Base-by-base conservation (phyloP, 2,888 invertebrate species). In the Masnerella sp. region DNA sequence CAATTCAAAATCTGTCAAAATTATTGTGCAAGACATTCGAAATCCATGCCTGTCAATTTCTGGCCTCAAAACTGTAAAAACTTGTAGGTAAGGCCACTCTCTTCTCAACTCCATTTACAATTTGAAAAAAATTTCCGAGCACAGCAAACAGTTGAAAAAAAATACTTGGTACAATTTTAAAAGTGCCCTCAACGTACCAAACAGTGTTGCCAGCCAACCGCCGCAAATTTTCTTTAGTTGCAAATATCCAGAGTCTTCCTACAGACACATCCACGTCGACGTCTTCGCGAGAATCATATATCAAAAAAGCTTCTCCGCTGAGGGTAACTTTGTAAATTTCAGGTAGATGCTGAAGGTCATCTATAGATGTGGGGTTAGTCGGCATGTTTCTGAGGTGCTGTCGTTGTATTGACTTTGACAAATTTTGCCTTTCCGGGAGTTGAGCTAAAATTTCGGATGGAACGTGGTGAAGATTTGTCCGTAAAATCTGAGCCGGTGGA, bases 1-100 rank as follows among this genome's bases (percentile, higher is more conserved):
- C 2, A 43, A 8, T 22, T 43, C 43, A 43, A 43, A 49, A 17
- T 49, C 49, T 2, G 25, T 22, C 49, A 49, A 30, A 4, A 49
- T 28, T 4, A 17, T 49, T 8, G 32, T 32, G n/a, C 5, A n/a
- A 9, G 32, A 32, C 32, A 32, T 2, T 2, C 32, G 32, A 9
- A 32, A 32, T 5, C 8, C 32, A 32, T 32, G 32, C 5, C 32
- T 5, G n/a, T 32, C 32, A 32, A 5, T 7, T n/a, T n/a, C n/a
- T n/a, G n/a, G n/a, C n/a, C n/a, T n/a, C n/a, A n/a, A n/a, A n/a
- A n/a, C n/a, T n/a, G n/a, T n/a, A n/a, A n/a, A n/a, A n/a, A n/a
- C n/a, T n/a, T n/a, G n/a, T 7, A 22, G 32, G 8, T 2, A 32
- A 32, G 2, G 32, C 32, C 4, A 32, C 32, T 32, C 11, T 32